Percentiles rank a stretch among this genome's conserved stretches.
These are phyloP conservation scores for Mya arenaria DNA, from an alignment of 1,140 invertebrate species.

Conservation along the genomic window DNA sequence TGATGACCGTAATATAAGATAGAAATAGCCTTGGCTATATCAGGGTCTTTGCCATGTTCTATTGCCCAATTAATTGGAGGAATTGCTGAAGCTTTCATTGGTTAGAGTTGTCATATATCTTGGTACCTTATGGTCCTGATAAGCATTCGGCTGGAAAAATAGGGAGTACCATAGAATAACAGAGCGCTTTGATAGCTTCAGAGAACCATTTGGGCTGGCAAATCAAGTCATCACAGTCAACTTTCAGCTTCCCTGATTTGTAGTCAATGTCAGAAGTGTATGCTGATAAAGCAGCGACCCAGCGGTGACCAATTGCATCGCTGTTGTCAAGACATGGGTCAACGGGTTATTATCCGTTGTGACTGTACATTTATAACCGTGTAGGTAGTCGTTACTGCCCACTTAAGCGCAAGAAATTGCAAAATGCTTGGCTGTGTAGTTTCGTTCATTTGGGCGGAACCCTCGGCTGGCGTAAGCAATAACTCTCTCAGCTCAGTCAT, in stretches of 20 bases:
- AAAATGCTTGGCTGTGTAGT: background rate
- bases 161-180: no score
- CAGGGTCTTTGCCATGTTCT: no score
- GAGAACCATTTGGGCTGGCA: background rate
- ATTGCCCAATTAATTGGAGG: no score
- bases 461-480: background rate
- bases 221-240: background rate
- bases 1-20: no score
- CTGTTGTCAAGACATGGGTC: background rate
- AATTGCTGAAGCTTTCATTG: no score
- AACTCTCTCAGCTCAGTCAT: background rate
- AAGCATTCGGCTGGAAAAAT: no score
- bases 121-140: no score
- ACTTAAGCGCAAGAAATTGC: background rate
- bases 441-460: background rate
- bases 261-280: background rate
- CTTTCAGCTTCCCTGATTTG: slow-evolving; percentile 3
- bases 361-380: no score
- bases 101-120: no score
- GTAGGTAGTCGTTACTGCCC: background rate
- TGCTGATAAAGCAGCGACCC: background rate
- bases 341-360: background rate
- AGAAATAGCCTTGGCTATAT: no score
- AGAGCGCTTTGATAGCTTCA: background rate
- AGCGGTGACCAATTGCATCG: slow-evolving; percentile 17